These are phyloP conservation scores for Homalodisca vitripennis DNA, from an alignment of 1,140 invertebrate genomes.

Conservation along the genomic window DNA sequence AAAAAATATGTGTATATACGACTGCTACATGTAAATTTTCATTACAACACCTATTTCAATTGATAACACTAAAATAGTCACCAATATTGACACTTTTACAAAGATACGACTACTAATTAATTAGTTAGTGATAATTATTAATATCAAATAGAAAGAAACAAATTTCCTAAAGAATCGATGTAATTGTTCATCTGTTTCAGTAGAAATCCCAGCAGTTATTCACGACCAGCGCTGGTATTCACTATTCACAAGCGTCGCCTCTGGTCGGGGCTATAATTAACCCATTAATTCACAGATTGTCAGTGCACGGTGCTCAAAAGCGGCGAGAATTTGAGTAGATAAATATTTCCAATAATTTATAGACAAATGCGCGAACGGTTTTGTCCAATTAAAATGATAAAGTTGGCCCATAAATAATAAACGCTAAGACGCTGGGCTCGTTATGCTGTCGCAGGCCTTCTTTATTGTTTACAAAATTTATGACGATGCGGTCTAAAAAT, in stretches of 20 bases:
- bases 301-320: background rate
- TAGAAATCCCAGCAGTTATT: too few relatives aligned
- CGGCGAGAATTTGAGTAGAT: constrained; percentile 13
- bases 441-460: constrained; percentile 14
- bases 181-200: too few relatives aligned
- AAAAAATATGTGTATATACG: too few relatives aligned
- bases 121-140: too few relatives aligned
- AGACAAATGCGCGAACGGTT: constrained; percentile 22
- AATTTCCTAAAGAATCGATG: too few relatives aligned
- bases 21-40: too few relatives aligned
- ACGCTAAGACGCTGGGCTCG: background rate
- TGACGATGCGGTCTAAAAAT: constrained; percentile 21
- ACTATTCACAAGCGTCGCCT: background rate
- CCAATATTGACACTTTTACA: too few relatives aligned
- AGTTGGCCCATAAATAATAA: constrained; percentile 18
- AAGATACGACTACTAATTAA: too few relatives aligned
- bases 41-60: too few relatives aligned
- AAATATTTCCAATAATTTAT: constrained; percentile 27
- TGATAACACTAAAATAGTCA: too few relatives aligned
- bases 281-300: constrained; percentile 22
- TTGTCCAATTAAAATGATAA: constrained; percentile 27
- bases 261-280: constrained; percentile 10
- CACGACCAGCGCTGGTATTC: background rate
- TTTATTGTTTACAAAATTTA: constrained; percentile 26
- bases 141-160: too few relatives aligned